Evolutionary conservation across 2,113 vertebrate genomes (phyloP), one percentile per base, ranked within the genome.

Genomic region (Cercocebus atys): DNA sequence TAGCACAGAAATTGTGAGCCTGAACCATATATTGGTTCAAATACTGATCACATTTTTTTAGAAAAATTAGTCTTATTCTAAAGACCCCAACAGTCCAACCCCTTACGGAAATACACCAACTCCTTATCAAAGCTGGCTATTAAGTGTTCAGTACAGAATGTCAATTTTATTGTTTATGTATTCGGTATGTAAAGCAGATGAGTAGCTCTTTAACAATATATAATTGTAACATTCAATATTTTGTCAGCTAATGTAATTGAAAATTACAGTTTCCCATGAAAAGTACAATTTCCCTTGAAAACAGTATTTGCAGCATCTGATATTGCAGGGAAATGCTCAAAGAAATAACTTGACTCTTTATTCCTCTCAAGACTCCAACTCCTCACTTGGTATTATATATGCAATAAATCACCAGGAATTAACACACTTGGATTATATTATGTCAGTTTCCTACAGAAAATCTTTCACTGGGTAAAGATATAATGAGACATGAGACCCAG

Each of bases 351-450:
- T 50, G 52, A 92, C 27, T 86, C 35, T 92, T 76, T 87, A 76
- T 92, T 96, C 52, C 61, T 95, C 78, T 94, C 3, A 4, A 82
- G 73, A 93, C 32, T 96, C 40, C 64, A 55, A 82, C 61, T 73
- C 38, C 70, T 93, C 96, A 66, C 47, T 75, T 40, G 75, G 30
- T n/a, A 93, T 97, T 96, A 79, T 55, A 79, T 82, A 6, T 83
- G 30, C n/a, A 95, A 93, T 97, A 97, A 97, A 93, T 94, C 89
- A 96, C 40, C 40, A 93, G 66, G 59, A 86, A 96, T 96, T 88
- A 94, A 79, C 59, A 93, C 86, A 43, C 8, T 61, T 68, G 40
- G 12, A 86, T 98, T 91, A 50, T 59, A 93, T 91, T 95, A 89
- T 52, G 47, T 79, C 61, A 64, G 32, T 97, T 96, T 91, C 89